These are phyloP conservation scores for Phenganax subtilis DNA, from an alignment of 92 coral and sea anemone genomes.

Conservation along the genomic window DNA sequence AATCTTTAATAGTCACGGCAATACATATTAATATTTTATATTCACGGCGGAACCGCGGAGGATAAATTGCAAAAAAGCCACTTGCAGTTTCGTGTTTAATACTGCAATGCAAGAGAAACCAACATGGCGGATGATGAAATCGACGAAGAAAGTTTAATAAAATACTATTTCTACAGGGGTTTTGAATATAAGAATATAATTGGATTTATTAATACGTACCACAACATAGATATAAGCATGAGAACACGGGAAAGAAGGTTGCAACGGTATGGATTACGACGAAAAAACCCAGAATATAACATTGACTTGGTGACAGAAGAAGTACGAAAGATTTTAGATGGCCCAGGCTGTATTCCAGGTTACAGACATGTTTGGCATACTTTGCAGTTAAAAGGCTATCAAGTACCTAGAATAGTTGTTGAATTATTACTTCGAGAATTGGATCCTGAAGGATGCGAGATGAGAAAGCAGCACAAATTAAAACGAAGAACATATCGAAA, in stretches of 20 bases:
- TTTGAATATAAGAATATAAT: constrained; percentile 2
- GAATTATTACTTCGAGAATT: constrained; percentile 4
- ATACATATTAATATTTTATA: background rate
- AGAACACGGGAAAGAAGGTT: background rate
- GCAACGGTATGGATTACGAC: background rate
- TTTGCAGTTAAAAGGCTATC: constrained; percentile 10
- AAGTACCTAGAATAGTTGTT: constrained; percentile 28
- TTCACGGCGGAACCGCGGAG: too few species aligned
- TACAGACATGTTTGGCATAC: constrained; percentile 36
- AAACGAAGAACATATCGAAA: background rate
- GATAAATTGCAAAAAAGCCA: background rate
- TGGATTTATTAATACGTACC: background rate
- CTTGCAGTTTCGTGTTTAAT: background rate
- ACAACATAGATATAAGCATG: background rate
- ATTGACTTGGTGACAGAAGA: constrained; percentile 12
- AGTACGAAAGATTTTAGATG: constrained; percentile 14
- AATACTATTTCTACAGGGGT: background rate
- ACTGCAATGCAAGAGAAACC: background rate
- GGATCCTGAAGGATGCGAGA: background rate
- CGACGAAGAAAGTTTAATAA: background rate
- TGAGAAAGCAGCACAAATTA: background rate
- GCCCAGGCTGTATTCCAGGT: constrained; percentile 22
- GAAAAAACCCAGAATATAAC: constrained; percentile 18
- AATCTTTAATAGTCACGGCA: too few species aligned
- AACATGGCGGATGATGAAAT: background rate